These are phyloP conservation scores for Scomber japonicus DNA, from an alignment of 2,113 vertebrate genomes.

Conservation along the genomic window DNA sequence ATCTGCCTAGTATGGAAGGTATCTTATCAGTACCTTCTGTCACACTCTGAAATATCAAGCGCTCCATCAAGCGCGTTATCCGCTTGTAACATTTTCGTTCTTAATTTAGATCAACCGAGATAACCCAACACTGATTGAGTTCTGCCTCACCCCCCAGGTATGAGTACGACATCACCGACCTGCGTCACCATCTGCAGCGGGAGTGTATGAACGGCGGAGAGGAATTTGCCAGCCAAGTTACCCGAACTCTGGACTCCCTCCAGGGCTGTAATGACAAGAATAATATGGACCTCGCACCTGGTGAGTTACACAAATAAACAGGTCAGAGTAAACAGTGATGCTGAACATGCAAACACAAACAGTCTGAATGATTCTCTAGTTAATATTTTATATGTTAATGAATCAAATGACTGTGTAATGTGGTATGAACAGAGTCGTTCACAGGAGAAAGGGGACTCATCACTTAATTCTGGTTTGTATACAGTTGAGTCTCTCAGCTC, in stretches of 20 bases:
- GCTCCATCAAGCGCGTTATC: conserved; percentile 8
- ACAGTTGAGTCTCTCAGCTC: no score
- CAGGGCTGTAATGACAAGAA: conserved; percentile 98
- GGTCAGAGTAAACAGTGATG: background rate
- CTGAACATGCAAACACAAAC: background rate
- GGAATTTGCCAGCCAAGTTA: conserved; percentile 97
- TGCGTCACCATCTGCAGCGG: conserved; percentile 96
- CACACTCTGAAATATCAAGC: background rate
- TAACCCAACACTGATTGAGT: conserved; percentile 37
- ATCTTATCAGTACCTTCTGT: conserved; percentile 6
- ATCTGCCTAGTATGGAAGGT: background rate
- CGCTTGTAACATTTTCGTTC: conserved; percentile 10
- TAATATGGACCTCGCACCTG: conserved; percentile 94
- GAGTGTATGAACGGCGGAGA: conserved; percentile 99
- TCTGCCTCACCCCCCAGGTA: conserved; percentile 72
- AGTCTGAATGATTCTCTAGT: background rate
- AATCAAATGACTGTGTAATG: background rate
- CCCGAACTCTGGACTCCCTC: conserved; percentile 95
- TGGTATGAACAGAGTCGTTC: background rate
- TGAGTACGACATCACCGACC: conserved; percentile 97
- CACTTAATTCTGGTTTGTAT: no score
- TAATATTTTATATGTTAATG: background rate
- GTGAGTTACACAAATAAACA: conserved; percentile 76
- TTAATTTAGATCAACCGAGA: background rate
- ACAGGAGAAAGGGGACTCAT: no score